Conservation (phyloP, 2,113 vertebrate genomes). For the Hepsetus odoe region DNA sequence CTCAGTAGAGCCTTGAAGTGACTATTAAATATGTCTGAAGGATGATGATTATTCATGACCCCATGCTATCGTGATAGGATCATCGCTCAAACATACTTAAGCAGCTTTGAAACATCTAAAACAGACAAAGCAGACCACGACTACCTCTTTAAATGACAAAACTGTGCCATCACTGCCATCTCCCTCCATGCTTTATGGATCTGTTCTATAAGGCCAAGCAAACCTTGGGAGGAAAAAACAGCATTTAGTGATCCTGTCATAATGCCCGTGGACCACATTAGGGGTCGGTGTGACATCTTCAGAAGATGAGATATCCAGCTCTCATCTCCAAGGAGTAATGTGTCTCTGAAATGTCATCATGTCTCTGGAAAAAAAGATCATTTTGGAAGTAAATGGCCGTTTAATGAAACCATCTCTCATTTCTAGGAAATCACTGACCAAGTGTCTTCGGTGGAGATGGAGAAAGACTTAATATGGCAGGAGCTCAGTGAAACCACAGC, state of each 20-base stretch:
- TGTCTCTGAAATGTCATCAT: slow-evolving; percentile 18
- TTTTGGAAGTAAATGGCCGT: slow-evolving; percentile 32
- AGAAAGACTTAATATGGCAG: neutral
- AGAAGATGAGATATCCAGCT: slow-evolving; percentile 37
- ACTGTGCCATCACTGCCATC: neutral
- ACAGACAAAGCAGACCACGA: neutral
- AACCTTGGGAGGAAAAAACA: neutral
- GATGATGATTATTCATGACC: no score
- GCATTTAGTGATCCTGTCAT: neutral
- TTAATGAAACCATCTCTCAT: slow-evolving; percentile 35
- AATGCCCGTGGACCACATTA: neutral
- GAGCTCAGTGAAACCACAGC: neutral
- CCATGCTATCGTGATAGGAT: no score
- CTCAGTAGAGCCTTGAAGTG: no score
- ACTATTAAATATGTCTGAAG: no score
- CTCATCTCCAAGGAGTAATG: slow-evolving; percentile 35
- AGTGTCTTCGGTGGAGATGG: neutral
- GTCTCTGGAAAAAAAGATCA: slow-evolving; percentile 25
- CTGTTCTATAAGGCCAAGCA: neutral
- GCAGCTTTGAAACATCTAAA: neutral
- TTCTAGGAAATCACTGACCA: slow-evolving; percentile 21
- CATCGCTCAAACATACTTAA: no score
- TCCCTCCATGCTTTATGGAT: neutral
- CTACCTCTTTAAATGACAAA: neutral
- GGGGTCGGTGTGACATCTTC: slow-evolving; percentile 17